Base-by-base conservation (phyloP, 92 coral and sea anemone genomes). In the Heteractis magnifica region DNA sequence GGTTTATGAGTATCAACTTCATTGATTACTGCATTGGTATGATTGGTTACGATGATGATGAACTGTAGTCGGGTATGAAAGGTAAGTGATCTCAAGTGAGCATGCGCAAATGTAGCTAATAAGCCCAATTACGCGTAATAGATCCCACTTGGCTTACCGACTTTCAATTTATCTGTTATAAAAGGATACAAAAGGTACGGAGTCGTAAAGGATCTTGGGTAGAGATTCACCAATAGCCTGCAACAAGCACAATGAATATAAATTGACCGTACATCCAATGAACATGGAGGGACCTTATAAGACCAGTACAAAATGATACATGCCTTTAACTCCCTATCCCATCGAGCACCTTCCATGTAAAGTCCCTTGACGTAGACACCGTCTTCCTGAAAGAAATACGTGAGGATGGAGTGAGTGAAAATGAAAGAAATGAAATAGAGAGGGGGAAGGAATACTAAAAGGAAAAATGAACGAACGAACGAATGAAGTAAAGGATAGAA, bases 131-230 rank as follows among this genome's bases (percentile, higher is more conserved):
- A 34, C 44, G 44, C 44, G 44, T 34, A 18, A 62, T 13, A 62
- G 70, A 62, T 62, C 70, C 18, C 20, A 62, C 20, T 0, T 72
- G 49, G 10, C 26, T 4, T 73, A 6, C 51, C 55, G 51, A 6
- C 51, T 5, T n/a, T 34, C 60, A 50, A 21, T 56, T 3, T 59
- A 8, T 8, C 53, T 23, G 75, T 44, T 51, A 64, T 52, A 52
- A 80, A 94, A 94, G 97, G 99, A 96, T 94, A 96, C 99, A 80
- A 90, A 83, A 73, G 99, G 99, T 73, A 96, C 90, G 62, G 97
- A 78, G 77, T 96, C 97, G 88, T 92, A 94, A 62, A 96, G 91
- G 48, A 94, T 89, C 93, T 96, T 96, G 77, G 99, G 94, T 77
- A 90, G 88, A 16, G 99, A 96, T 89, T 96, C 99, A 20, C 98